phyloP scores from a whole-genome alignment of 2,888 invertebrate genomes.

The Tetranychus piercei region DNA sequence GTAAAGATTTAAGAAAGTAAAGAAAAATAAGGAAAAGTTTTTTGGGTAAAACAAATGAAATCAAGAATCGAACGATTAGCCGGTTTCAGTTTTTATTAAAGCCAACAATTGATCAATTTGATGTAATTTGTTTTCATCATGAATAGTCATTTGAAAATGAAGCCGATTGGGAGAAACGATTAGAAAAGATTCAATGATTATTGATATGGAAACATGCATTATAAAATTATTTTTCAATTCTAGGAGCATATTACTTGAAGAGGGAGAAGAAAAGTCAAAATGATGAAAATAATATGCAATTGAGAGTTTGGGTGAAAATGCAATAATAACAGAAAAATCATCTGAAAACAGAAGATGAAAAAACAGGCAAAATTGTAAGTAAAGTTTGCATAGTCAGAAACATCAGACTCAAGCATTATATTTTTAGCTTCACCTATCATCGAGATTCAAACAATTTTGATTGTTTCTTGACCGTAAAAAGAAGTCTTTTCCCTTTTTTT shows the following conservation, averaged over 20 bases:
- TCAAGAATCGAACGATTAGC: too few species aligned
- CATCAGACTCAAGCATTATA: background rate
- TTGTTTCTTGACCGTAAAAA: slow-evolving; percentile 1
- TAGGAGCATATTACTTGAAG: background rate
- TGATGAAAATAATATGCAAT: too few species aligned
- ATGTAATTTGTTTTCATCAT: background rate
- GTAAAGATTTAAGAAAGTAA: slow-evolving; percentile 10
- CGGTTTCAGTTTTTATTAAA: too few species aligned
- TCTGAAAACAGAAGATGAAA: background rate
- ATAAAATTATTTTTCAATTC: background rate
- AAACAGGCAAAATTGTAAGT: background rate
- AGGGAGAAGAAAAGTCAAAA: background rate
- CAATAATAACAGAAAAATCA: background rate
- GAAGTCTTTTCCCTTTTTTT: background rate
- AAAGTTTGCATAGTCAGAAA: background rate
- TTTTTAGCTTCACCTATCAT: background rate
- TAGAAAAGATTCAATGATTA: background rate
- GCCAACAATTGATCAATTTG: too few species aligned
- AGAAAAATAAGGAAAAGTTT: background rate
- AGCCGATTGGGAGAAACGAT: background rate
- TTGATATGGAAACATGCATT: background rate
- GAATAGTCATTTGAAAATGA: background rate
- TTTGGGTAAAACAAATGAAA: background rate
- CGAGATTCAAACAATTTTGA: background rate
- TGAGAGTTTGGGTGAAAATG: too few species aligned